These are phyloP conservation scores for Calephelis perditalis DNA, from an alignment of 2,888 invertebrate species.

Conservation along the genomic window DNA sequence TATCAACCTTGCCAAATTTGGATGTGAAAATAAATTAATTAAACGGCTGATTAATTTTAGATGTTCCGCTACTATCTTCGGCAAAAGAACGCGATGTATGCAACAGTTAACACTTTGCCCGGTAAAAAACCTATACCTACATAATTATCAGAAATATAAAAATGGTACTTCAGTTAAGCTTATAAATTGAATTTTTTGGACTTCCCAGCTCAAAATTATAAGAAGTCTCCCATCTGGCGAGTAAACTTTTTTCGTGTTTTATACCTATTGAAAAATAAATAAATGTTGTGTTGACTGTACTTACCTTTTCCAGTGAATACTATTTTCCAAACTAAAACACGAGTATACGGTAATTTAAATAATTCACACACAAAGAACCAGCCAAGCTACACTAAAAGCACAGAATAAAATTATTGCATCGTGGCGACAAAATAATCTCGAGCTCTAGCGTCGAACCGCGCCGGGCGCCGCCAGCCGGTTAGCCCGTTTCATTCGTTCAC, in stretches of 20 bases:
- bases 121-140: neutral
- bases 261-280: neutral
- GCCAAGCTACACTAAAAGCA: constrained; percentile 27
- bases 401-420: constrained; percentile 28
- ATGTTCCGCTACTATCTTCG: no score
- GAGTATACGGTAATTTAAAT: no score
- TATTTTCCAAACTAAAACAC: neutral
- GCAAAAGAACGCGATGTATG: neutral
- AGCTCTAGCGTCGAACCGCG: constrained; percentile 10
- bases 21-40: no score
- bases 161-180: neutral
- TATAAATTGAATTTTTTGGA: no score
- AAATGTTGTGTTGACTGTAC: constrained; percentile 1
- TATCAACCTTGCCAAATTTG: no score
- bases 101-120: neutral
- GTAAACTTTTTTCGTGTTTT: neutral
- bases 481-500: constrained; percentile 6
- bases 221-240: neutral
- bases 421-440: constrained; percentile 20
- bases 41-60: no score
- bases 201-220: no score
- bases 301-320: neutral
- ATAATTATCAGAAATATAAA: no score
- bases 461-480: constrained; percentile 27
- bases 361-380: constrained; percentile 20